Base-by-base conservation (phyloP, 1,140 invertebrate species). In the Parapsyche elsis region DNA sequence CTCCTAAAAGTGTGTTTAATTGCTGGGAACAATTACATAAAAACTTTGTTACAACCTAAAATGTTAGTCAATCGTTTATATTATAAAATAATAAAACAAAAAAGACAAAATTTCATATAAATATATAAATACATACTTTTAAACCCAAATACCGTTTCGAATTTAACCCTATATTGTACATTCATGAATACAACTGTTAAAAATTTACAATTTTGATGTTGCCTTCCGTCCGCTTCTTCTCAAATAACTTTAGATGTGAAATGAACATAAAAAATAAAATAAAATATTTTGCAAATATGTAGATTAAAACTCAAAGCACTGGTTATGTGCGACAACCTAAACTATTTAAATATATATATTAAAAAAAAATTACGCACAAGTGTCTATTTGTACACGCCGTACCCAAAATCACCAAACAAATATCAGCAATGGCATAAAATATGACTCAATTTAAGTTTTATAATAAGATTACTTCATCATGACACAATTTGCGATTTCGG, bases 21-120 rank as follows among this genome's bases (percentile, higher is more conserved):
- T 21, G 49, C 21, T 5, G 23, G 23, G 19, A 74, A 30, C 16
- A 80, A 81, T 71, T 74, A 71, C 57, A 23, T 30, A 77, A 80
- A 57, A 73, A 38, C 49, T 79, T 80, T 79, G 78, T 45, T 79
- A n/a, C 61, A 30, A 61, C 59, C 26, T 82, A 80, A 86, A 59
- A 76, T 86, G 87, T 87, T 87, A 88, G 88, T 87, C 85, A 86
- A 88, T 88, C 88, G 87, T 86, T 88, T 88, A 87, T 85, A 87
- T 87, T 87, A 86, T 88, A 86, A 88, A 88, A 88, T 87, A 88
- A 88, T 88, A 88, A 38, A 4, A 38, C 1, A 4, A 38, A 38
- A 4, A 38, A 38, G 1, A 38, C 1, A 38, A 38, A 38, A 38
- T 38, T 88, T 87, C 88, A 88, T 88, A 83, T 88, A 87, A 88